Evolutionary conservation across 2,797 vertebrate species (phyloP), one percentile per base, ranked within the genome.

Genomic region (Synanceia verrucosa): DNA sequence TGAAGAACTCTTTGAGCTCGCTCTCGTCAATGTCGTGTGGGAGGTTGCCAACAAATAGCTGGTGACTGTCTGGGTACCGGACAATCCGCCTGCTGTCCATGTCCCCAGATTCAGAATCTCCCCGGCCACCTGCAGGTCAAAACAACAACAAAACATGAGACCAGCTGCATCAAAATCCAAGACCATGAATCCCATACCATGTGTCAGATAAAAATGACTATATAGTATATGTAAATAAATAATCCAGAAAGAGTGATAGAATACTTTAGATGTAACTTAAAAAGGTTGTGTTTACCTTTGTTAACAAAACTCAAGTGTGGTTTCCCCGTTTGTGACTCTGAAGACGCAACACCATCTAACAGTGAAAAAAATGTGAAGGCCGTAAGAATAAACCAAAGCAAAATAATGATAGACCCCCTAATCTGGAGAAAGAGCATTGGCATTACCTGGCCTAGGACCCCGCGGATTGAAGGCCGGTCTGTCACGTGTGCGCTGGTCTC

Each of bases 1-100:
- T 98, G 90, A 99, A 99, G 90, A 99, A 99, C 37, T 99, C 98
- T 37, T 98, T 99, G 65, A 99, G 93, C 73, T 99, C 98, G n/a
- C 92, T 96, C 92, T 99, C 97, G 28, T 99, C 97, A n/a, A 99
- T 99, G 78, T 99, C 98, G 14, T 99, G 98, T 0, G 97, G 98
- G 78, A 99, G 94, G 84, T 99, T 99, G 57, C 98, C 98, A 62
- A 99, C 98, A 65, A 99, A 99, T 61, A 99, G 96, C 87, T 99
- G 98, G 88, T 99, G 97, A 88, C 95, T 99, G 90, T 99, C 98
- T 0, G 98, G 98, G 65, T 99, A 98, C 48, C 98, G 95, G 46
- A 96, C 93, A 41, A 96, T 94, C 51, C 98, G 93, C n/a, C 98
- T 94, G 73, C 86, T 95, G 64, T 99, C 98, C 13, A 94, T 90